Conservation (phyloP, 2,797 vertebrate species). For the Ficedula albicollis region DNA sequence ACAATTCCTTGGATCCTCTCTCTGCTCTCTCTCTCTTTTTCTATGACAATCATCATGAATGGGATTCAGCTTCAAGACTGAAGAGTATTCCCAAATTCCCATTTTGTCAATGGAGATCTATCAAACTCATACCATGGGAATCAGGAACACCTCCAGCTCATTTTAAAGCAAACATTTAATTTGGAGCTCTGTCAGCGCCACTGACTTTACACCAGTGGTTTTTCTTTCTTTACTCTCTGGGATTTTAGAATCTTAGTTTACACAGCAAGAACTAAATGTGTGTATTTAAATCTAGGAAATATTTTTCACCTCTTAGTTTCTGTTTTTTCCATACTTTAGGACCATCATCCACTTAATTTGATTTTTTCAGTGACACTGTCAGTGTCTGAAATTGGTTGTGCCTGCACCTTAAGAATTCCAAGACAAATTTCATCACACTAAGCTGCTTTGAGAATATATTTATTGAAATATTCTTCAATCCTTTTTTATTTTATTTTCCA, state of each 20-base stretch:
- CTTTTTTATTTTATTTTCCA: neutral
- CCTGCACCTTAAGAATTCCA: neutral
- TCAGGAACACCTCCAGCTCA: neutral
- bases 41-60: neutral
- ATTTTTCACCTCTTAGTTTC: neutral
- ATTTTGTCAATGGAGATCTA: neutral
- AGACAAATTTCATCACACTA: neutral
- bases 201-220: neutral
- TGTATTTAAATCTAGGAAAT: neutral
- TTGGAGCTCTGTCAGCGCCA: fast-evolving
- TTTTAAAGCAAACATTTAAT: neutral
- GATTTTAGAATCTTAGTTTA: neutral
- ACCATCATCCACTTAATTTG: neutral
- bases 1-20: neutral
- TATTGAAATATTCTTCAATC: neutral
- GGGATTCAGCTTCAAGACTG: neutral
- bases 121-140: neutral
- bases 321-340: neutral
- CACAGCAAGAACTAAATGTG: neutral
- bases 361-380: neutral
- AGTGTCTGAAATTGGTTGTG: neutral
- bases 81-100: neutral
- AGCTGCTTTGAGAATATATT: neutral
- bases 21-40: neutral
- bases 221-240: neutral